Conservation (phyloP, 64 coral and sea anemone species). For the Montipora foliosa region DNA sequence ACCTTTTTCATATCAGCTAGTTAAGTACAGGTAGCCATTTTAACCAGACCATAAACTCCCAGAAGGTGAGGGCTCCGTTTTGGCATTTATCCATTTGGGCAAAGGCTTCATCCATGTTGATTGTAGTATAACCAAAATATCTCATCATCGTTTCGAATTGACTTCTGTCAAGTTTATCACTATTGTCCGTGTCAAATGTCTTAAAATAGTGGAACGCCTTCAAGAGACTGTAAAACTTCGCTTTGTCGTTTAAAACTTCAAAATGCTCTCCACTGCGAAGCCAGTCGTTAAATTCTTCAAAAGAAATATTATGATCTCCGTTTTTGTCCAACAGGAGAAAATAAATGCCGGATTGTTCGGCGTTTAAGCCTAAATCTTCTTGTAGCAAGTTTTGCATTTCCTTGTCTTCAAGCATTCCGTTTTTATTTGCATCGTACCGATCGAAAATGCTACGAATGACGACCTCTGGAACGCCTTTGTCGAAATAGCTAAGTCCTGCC, state of each 20-base stretch:
- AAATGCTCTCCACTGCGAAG: conserved; percentile 52
- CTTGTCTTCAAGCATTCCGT: conserved; percentile 30
- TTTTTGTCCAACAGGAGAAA: conserved; percentile 52
- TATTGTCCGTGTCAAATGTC: too few species aligned
- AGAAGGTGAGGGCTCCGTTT: too few species aligned
- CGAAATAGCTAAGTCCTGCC: conserved; percentile 53
- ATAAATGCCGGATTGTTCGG: conserved; percentile 25
- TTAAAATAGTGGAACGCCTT: conserved; percentile 33
- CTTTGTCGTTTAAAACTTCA: conserved; percentile 37
- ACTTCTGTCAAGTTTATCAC: too few species aligned
- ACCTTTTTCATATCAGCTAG: too few species aligned
- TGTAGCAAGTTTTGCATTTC: conserved; percentile 36
- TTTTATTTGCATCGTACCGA: conserved; percentile 35
- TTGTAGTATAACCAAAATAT: too few species aligned
- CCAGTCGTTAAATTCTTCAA: conserved; percentile 62
- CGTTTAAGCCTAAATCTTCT: conserved; percentile 22
- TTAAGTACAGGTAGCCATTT: too few species aligned
- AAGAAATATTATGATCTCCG: conserved; percentile 39
- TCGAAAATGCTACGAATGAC: conserved; percentile 45
- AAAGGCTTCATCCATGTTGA: too few species aligned
- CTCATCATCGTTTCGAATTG: too few species aligned
- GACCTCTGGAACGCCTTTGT: conserved; percentile 38
- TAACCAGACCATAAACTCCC: too few species aligned
- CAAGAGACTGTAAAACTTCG: background rate
- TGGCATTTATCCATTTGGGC: too few species aligned